A percentile compares a stretch with the other conserved stretches of the same genome.
Evolutionary conservation across 2,888 invertebrate species (phyloP).

Genomic region (Acronicta leporina): DNA sequence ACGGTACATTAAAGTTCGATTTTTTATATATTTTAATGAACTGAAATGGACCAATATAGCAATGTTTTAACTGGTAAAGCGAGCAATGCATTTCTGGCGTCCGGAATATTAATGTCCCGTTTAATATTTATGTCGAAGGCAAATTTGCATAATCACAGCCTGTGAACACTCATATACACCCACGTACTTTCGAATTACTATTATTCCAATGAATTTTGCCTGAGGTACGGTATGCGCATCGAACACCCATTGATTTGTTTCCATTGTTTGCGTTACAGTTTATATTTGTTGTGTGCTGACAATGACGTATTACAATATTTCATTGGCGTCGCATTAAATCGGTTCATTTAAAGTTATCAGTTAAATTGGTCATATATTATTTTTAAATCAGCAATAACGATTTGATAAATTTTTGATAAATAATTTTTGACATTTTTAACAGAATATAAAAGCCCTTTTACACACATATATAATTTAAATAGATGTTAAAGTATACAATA

Average conservation of each 20-base stretch:
- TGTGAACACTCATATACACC: conserved; percentile 77
- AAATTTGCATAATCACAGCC: conserved; percentile 88
- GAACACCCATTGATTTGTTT: conserved; percentile 47
- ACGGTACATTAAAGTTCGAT: conserved; percentile 61
- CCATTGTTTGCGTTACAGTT: conserved; percentile 55
- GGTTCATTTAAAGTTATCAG: conserved; percentile 26
- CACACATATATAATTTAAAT: background rate
- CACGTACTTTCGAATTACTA: conserved; percentile 77
- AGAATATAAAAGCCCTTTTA: no score
- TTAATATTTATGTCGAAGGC: conserved; percentile 88
- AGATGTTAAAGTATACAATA: no score
- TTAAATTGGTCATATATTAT: conserved; percentile 12
- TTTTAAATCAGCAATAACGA: background rate
- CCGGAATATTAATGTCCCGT: conserved; percentile 87
- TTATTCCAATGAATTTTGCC: conserved; percentile 83
- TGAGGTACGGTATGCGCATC: conserved; percentile 63
- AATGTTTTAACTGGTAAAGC: conserved; percentile 78
- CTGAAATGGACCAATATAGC: conserved; percentile 67
- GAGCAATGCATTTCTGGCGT: conserved; percentile 85
- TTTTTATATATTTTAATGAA: conserved; percentile 69
- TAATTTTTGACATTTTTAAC: no score
- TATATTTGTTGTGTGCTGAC: conserved; percentile 58
- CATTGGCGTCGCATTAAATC: conserved; percentile 28
- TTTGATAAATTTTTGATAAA: no score
- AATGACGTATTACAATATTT: conserved; percentile 48